Evolutionary conservation across 2,888 invertebrate genomes (phyloP).

Genomic region (Cheilosia urbana): DNA sequence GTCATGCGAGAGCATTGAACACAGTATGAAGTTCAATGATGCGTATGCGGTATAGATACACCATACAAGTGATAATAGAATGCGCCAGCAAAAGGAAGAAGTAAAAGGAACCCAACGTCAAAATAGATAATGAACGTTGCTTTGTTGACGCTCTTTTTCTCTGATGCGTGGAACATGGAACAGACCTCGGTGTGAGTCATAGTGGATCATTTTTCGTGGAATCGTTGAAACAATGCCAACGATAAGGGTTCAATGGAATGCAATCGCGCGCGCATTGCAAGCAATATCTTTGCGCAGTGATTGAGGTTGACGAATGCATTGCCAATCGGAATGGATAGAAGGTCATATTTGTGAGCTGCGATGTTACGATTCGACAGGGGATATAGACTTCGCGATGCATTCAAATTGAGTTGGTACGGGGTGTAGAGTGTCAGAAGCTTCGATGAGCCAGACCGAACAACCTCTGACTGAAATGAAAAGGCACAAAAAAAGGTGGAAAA

Average conservation of each 20-base stretch:
- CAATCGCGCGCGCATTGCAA: not conserved
- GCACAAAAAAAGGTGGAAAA: no score
- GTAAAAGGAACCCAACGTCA: conserved; percentile 11
- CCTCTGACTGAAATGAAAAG: no score
- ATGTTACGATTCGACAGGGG: not conserved
- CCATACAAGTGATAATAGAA: conserved; percentile 50
- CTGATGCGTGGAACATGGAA: not conserved
- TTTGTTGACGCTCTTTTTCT: conserved; percentile 23
- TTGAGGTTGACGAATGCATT: conserved; percentile 23
- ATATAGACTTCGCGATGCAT: no score
- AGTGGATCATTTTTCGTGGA: conserved; percentile 24
- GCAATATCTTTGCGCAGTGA: conserved; percentile 19
- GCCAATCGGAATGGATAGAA: conserved; percentile 14
- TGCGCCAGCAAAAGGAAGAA: conserved; percentile 1
- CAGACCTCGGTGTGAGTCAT: conserved; percentile 28
- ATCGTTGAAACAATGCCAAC: conserved; percentile 27
- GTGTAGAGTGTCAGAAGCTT: no score
- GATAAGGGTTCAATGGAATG: conserved; percentile 34
- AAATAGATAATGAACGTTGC: conserved; percentile 55
- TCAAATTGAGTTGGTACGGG: no score
- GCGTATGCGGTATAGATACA: not conserved
- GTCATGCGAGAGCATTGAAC: conserved; percentile 27
- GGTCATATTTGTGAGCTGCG: conserved; percentile 1
- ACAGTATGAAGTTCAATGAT: conserved; percentile 65
- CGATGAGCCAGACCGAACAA: no score